These are phyloP conservation scores for Limnephilus marmoratus DNA, from an alignment of 2,888 invertebrate species.

Conservation along the genomic window DNA sequence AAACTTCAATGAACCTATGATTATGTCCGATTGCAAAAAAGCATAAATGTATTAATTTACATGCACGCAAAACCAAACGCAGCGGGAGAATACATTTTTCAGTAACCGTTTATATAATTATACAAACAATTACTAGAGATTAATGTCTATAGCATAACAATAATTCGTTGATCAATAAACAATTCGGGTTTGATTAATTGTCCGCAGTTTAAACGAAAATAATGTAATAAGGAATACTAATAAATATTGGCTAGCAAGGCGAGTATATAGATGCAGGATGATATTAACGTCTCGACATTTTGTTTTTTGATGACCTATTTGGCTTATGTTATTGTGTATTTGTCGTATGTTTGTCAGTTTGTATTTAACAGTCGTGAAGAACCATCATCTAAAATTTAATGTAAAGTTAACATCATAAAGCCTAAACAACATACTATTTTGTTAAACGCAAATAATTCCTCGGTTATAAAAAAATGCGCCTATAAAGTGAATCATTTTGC, in stretches of 20 bases:
- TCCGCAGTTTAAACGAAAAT: neutral
- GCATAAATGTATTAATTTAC: conserved; percentile 8
- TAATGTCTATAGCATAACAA: conserved; percentile 4
- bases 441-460: no score
- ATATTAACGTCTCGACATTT: no score
- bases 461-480: no score
- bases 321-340: no score
- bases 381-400: no score
- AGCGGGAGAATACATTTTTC: conserved; percentile 8
- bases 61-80: neutral
- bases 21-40: neutral
- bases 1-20: neutral
- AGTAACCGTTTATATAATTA: conserved; percentile 2
- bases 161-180: conserved; percentile 29
- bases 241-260: neutral
- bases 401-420: no score
- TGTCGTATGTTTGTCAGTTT: no score
- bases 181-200: conserved; percentile 19
- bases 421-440: no score
- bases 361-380: no score
- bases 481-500: no score
- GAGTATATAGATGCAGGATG: no score
- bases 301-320: no score
- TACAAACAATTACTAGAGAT: conserved; percentile 23
- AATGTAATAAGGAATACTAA: neutral